These are phyloP conservation scores for Morelia viridis DNA, from an alignment of 2,797 vertebrate species.

Conservation along the genomic window DNA sequence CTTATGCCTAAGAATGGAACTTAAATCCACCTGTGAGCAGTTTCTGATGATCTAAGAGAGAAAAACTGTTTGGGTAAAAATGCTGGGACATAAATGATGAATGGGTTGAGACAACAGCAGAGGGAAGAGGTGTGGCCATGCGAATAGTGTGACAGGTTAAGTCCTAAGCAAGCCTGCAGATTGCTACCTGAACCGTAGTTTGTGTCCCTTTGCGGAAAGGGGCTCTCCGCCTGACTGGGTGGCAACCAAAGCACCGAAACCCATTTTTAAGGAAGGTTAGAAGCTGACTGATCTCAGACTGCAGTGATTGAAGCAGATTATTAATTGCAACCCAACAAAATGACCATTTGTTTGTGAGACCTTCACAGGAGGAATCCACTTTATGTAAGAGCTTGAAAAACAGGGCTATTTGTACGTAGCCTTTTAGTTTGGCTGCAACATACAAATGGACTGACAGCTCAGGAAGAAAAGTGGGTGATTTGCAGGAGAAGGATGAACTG, in stretches of 20 bases:
- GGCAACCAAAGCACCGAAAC: neutral
- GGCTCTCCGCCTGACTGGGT: neutral
- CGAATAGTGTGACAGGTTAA: neutral
- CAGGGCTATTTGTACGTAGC: neutral
- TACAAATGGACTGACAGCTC: constrained; percentile 6
- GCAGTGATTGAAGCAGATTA: constrained; percentile 5
- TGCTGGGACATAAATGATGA: constrained; percentile 37
- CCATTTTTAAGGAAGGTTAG: neutral
- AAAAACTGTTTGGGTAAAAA: constrained; percentile 4
- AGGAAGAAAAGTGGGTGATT: constrained; percentile 18
- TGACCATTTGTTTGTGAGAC: constrained; percentile 6
- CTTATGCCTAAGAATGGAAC: neutral
- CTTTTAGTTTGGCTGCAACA: neutral
- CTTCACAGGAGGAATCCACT: neutral
- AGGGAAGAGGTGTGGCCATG: constrained; percentile 35
- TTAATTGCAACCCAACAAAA: neutral
- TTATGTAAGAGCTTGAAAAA: neutral
- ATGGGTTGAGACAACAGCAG: constrained; percentile 15
- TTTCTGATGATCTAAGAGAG: neutral
- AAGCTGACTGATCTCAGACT: neutral
- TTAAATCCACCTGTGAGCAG: neutral
- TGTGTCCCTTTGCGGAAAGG: neutral
- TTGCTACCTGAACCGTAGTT: neutral
- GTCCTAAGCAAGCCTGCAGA: neutral
- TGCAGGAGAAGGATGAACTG: constrained; percentile 16